Conservation (phyloP, 92 coral and sea anemone genomes). For the Diadumene lineata region DNA sequence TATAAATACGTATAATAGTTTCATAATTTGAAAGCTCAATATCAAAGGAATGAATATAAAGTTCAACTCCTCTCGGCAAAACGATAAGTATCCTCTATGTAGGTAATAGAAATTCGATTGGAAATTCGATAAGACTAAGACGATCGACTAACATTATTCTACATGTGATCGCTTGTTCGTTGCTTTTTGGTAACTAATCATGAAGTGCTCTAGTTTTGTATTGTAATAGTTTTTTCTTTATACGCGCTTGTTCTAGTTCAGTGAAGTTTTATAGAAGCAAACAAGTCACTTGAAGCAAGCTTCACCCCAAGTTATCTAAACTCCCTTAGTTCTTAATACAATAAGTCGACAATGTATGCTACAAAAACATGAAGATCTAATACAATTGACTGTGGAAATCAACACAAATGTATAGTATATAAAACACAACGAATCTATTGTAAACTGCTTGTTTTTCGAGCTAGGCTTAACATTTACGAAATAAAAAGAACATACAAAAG, state of each 20-base stretch:
- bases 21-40: not conserved
- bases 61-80: too few species aligned
- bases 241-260: slow-evolving; percentile 28
- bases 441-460: slow-evolving; percentile 77
- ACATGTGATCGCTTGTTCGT: slow-evolving; percentile 1
- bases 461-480: slow-evolving; percentile 66
- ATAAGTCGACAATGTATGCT: slow-evolving; percentile 61
- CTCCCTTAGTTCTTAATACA: slow-evolving; percentile 56
- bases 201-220: not conserved
- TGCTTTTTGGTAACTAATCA: slow-evolving; percentile 2
- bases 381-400: slow-evolving; percentile 78
- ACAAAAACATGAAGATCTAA: slow-evolving; percentile 75
- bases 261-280: slow-evolving; percentile 1
- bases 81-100: too few species aligned
- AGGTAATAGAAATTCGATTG: too few species aligned
- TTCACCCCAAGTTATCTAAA: slow-evolving; percentile 21
- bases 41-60: not conserved
- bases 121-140: too few species aligned
- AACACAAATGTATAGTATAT: slow-evolving; percentile 71
- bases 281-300: not conserved
- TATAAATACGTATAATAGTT: not conserved
- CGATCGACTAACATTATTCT: too few species aligned
- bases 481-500: slow-evolving; percentile 71
- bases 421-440: slow-evolving; percentile 75
- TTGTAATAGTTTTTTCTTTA: not conserved